Evolutionary conservation across 30 jellyfish, hydroid and myxozoan species (phyloP).

Genomic region (Aurelia sp.): DNA sequence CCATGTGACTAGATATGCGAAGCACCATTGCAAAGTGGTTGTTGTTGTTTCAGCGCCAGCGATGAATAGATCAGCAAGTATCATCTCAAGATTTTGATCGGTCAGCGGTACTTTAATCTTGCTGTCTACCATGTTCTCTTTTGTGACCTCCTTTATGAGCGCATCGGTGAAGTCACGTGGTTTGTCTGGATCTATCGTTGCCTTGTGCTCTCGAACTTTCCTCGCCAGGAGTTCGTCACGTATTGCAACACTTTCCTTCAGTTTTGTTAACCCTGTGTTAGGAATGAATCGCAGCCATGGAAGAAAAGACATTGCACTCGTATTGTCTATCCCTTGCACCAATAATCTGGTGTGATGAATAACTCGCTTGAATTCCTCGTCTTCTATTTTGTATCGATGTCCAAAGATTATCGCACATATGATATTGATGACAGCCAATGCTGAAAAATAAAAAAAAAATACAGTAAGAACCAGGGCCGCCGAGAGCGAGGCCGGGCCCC

Average conservation of each 20-base stretch:
- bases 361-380: conserved; percentile 63
- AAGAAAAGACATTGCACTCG: conserved; percentile 60
- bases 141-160: conserved; percentile 32
- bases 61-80: conserved; percentile 62
- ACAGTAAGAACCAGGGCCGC: no score
- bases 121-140: conserved; percentile 35
- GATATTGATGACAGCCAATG: conserved; percentile 66
- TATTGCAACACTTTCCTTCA: conserved; percentile 59
- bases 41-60: conserved; percentile 83
- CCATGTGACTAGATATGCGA: conserved; percentile 73
- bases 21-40: conserved; percentile 75
- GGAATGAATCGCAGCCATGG: conserved; percentile 93
- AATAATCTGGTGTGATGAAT: conserved; percentile 15
- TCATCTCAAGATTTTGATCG: conserved; percentile 54
- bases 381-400: conserved; percentile 49
- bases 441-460: conserved; percentile 47
- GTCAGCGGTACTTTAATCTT: conserved; percentile 16
- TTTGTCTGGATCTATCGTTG: conserved; percentile 61
- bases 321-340: conserved; percentile 60
- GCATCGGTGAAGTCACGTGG: conserved; percentile 85
- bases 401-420: conserved; percentile 78
- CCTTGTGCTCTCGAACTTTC: conserved; percentile 58
- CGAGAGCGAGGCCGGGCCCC: no score
- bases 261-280: conserved; percentile 15
- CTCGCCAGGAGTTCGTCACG: conserved; percentile 56